Evolutionary conservation across 35 echinoderm and acorn worm genomes (phyloP).

Genomic region (Patiria miniata): DNA sequence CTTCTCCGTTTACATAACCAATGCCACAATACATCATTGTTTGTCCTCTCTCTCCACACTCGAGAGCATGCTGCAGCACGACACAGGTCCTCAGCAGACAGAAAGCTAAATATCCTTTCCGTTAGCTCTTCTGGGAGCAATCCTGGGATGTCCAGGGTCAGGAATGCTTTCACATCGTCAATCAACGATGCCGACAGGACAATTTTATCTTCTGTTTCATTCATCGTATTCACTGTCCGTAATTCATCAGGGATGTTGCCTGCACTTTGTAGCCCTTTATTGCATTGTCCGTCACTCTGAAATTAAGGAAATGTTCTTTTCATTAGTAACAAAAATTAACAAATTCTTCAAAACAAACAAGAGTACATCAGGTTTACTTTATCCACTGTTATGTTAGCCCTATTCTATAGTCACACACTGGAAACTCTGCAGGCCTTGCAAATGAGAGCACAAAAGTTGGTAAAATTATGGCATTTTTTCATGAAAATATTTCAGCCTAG

Average conservation of each 20-base stretch:
- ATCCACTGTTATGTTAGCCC: no score
- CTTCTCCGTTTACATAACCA: slow-evolving; percentile 12
- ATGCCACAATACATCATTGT: slow-evolving; percentile 36
- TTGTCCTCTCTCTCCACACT: slow-evolving; percentile 42
- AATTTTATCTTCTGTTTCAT: background rate
- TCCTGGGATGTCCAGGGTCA: slow-evolving; percentile 38
- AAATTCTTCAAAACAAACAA: no score
- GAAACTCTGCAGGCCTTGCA: no score
- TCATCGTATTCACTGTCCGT: background rate
- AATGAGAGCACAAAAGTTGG: no score
- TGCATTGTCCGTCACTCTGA: no score
- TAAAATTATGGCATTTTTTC: no score
- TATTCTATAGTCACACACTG: no score
- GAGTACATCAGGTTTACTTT: no score
- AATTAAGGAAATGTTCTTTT: no score
- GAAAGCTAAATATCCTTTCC: slow-evolving; percentile 35
- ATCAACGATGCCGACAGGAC: background rate
- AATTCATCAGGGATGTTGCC: background rate
- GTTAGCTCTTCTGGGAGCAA: slow-evolving; percentile 38
- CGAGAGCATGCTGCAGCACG: slow-evolving; percentile 2
- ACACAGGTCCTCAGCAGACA: slow-evolving; percentile 38
- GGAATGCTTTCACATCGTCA: slow-evolving; percentile 37
- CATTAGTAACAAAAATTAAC: no score
- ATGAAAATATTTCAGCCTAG: no score
- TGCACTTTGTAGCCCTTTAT: no score